Evolutionary conservation across 37 sponge, comb jelly and placozoan species (phyloP).

Genomic region (Halisarca cf. caerulea): DNA sequence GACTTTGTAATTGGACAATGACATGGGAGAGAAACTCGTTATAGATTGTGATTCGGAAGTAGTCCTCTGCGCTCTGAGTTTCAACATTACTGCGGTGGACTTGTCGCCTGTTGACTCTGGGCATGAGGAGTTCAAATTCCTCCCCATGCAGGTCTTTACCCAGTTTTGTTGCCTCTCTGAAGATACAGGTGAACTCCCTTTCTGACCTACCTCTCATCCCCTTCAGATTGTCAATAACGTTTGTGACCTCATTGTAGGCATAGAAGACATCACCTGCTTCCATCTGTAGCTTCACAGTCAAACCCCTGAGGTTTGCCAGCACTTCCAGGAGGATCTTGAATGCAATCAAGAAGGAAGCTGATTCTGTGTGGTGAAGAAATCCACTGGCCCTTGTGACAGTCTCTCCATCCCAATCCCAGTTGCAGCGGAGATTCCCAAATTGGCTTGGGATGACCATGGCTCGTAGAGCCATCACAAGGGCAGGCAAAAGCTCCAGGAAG

Average conservation of each 20-base stretch:
- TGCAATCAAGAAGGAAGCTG: conserved; percentile 51
- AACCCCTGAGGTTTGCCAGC: conserved; percentile 18
- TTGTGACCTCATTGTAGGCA: conserved; percentile 51
- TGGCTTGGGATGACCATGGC: conserved; percentile 52
- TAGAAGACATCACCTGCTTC: conserved; percentile 50
- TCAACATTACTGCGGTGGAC: conserved; percentile 50
- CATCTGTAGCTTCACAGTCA: conserved; percentile 62
- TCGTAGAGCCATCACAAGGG: conserved; percentile 33
- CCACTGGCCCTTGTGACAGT: conserved; percentile 62
- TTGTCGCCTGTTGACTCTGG: conserved; percentile 49
- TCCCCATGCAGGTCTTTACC: conserved; percentile 48
- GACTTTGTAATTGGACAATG: conserved; percentile 40
- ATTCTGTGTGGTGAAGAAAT: conserved; percentile 49
- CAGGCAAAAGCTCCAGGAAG: conserved; percentile 58
- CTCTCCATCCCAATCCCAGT: conserved; percentile 74
- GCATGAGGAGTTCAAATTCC: conserved; percentile 27
- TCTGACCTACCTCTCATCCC: conserved; percentile 34
- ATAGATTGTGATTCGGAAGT: conserved; percentile 47
- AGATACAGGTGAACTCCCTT: conserved; percentile 22
- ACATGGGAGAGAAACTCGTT: conserved; percentile 59
- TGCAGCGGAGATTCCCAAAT: conserved; percentile 26
- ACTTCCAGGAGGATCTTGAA: conserved; percentile 52
- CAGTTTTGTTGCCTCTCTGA: conserved; percentile 29
- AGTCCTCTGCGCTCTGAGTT: conserved; percentile 41
- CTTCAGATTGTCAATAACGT: conserved; percentile 18